phyloP scores from a whole-genome alignment of 2,797 vertebrate species.

The Moxostoma hubbsi region DNA sequence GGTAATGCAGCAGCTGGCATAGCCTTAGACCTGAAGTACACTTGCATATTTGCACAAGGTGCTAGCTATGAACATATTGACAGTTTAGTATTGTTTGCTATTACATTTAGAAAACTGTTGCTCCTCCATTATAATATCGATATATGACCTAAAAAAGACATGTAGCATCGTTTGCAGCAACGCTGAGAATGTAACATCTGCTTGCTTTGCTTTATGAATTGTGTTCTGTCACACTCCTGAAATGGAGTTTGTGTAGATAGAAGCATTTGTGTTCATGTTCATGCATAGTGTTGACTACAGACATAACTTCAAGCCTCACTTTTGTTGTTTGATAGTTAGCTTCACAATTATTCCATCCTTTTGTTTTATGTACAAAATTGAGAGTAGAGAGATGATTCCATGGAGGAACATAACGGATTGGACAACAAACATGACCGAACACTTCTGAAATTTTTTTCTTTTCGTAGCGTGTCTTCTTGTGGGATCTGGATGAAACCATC shows the following conservation, averaged over 20 bases:
- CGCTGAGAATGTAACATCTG: too few relatives aligned
- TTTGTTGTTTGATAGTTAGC: neutral
- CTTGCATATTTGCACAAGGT: neutral
- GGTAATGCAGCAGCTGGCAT: constrained; percentile 69
- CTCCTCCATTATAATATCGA: neutral
- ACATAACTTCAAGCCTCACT: too few relatives aligned
- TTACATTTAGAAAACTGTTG: neutral
- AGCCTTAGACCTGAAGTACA: neutral
- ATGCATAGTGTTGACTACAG: too few relatives aligned
- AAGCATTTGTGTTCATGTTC: too few relatives aligned
- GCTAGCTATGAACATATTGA: too few relatives aligned
- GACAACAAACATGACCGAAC: neutral
- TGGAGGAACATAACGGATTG: neutral
- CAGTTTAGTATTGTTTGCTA: too few relatives aligned
- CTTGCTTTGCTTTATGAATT: too few relatives aligned
- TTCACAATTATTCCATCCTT: neutral
- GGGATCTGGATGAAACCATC: constrained; percentile 99
- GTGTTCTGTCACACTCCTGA: too few relatives aligned
- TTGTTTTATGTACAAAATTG: neutral
- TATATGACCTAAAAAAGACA: neutral
- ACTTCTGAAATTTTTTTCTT: constrained; percentile 37
- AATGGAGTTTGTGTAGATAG: too few relatives aligned
- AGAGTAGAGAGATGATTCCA: neutral
- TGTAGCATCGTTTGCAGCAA: too few relatives aligned
- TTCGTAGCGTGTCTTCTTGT: constrained; percentile 90